Percentiles rank a stretch among this genome's conserved stretches.
Evolutionary conservation across 2,888 invertebrate species (phyloP).

Genomic region (Polylopha cassiicola): DNA sequence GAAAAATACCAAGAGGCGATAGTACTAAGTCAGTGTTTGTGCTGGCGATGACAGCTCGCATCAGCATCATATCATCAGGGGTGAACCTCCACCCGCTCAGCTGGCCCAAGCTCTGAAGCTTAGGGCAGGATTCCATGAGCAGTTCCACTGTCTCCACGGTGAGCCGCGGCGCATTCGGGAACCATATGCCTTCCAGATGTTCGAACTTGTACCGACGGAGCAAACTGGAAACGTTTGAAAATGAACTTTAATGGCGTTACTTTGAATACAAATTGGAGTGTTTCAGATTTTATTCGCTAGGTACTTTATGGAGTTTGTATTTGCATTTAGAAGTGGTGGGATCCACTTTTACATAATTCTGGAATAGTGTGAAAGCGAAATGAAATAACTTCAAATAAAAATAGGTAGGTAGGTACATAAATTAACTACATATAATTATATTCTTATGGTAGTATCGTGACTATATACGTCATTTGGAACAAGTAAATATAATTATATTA

Average conservation of each 20-base stretch:
- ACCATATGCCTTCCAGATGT: conserved; percentile 81
- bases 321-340: too few species aligned
- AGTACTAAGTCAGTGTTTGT: conserved; percentile 81
- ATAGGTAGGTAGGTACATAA: too few species aligned
- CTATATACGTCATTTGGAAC: too few species aligned
- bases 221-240: conserved; percentile 75
- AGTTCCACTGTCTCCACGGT: conserved; percentile 80
- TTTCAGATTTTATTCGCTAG: too few species aligned
- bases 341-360: too few species aligned
- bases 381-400: too few species aligned
- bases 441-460: too few species aligned
- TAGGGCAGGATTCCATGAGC: conserved; percentile 82
- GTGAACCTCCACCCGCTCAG: conserved; percentile 82
- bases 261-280: background rate
- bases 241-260: background rate
- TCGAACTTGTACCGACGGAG: conserved; percentile 80
- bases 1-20: conserved; percentile 78
- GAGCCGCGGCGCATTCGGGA: conserved; percentile 81
- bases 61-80: conserved; percentile 81
- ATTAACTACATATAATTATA: too few species aligned
- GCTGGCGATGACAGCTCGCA: conserved; percentile 80
- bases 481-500: too few species aligned
- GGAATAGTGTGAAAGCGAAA: too few species aligned
- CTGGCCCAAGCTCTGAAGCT: conserved; percentile 80
- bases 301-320: too few species aligned